Evolutionary conservation across 2,888 invertebrate genomes (phyloP).

Genomic region (Tenthredo amoena): DNA sequence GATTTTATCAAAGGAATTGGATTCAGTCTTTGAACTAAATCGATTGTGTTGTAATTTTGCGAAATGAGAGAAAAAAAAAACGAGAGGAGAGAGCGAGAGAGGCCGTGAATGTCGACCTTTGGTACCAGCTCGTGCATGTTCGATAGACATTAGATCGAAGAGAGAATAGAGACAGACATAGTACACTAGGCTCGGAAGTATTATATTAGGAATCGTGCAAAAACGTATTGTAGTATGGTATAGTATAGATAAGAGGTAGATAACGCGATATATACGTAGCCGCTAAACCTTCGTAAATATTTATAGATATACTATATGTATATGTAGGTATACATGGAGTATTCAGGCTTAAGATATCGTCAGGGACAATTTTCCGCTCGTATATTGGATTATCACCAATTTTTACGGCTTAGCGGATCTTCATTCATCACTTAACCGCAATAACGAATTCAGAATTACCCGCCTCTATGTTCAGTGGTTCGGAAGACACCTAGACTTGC

Average conservation of each 20-base stretch:
- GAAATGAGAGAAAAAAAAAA: not conserved
- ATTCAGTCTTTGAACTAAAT: not conserved
- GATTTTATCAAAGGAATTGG: not conserved
- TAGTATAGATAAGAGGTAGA: constrained; percentile 18
- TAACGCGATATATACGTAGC: not conserved
- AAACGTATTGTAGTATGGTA: constrained; percentile 8
- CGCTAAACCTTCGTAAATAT: not conserved
- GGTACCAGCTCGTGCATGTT: not conserved
- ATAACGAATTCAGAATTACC: not conserved
- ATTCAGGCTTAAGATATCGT: not conserved
- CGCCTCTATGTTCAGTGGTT: not conserved
- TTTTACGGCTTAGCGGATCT: not conserved
- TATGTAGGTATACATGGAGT: not conserved
- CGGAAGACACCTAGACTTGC: not conserved
- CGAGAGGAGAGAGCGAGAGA: not conserved
- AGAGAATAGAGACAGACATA: not conserved
- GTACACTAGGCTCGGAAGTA: not conserved
- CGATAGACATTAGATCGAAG: not conserved
- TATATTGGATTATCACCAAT: not conserved
- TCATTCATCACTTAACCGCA: not conserved
- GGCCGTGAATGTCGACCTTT: not conserved
- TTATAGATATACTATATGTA: not conserved
- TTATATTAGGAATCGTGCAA: not conserved
- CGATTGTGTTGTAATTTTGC: not conserved
- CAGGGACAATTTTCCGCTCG: not conserved